phyloP scores from a whole-genome alignment of 2,113 vertebrate species.

The Prietella phreatophila region DNA sequence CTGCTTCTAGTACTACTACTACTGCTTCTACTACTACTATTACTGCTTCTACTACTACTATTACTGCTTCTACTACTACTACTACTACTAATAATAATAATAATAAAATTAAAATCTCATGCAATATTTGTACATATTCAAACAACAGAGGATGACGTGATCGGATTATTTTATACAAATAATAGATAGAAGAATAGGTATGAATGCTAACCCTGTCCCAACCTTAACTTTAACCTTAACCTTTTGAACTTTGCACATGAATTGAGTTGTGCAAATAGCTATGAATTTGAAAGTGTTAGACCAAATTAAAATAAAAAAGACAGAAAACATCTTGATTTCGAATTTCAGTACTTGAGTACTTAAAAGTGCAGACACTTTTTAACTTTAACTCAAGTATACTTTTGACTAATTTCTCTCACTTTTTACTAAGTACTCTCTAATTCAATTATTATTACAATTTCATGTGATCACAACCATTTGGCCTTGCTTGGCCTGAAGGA shows the following conservation, averaged over 20 bases:
- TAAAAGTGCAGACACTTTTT: not conserved
- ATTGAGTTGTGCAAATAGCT: not conserved
- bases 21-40: not conserved
- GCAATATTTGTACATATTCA: not conserved
- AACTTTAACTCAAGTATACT: not conserved
- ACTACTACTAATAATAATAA: constrained; percentile 4
- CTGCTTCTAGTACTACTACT: too few relatives aligned
- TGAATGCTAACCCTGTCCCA: constrained; percentile 26
- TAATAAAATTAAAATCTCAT: not conserved
- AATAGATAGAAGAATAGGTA: not conserved
- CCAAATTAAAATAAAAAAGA: not conserved
- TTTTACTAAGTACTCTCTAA: not conserved
- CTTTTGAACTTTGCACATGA: not conserved
- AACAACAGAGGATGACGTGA: not conserved
- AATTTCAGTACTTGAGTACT: not conserved
- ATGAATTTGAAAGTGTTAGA: not conserved
- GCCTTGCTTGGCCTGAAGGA: not conserved
- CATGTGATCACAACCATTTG: not conserved
- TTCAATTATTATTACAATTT: not conserved
- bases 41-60: not conserved
- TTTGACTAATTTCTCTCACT: not conserved
- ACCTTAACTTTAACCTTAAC: constrained; percentile 18
- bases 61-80: not conserved
- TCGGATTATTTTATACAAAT: not conserved
- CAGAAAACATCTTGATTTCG: not conserved